These are phyloP conservation scores for Labrus mixtus DNA, from an alignment of 2,113 vertebrate genomes.

Conservation along the genomic window DNA sequence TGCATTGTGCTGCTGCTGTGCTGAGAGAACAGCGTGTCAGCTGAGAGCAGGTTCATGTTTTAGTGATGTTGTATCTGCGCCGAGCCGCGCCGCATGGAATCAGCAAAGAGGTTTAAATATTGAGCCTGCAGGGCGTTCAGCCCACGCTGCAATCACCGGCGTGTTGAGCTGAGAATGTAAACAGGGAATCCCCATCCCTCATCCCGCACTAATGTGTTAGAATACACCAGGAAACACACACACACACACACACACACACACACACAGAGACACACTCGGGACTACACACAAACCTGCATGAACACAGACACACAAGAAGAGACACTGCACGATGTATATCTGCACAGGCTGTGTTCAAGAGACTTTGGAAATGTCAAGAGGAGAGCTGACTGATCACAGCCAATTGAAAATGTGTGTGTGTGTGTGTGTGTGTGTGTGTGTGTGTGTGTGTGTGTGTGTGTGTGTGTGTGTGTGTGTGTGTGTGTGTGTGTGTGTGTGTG, in stretches of 20 bases:
- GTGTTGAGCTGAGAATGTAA: constrained; percentile 70
- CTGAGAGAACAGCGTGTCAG: constrained; percentile 3
- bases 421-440: not conserved
- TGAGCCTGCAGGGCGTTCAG: constrained; percentile 50
- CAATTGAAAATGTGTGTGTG: too few relatives aligned
- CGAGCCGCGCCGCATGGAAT: constrained; percentile 31
- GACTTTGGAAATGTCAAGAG: too few relatives aligned
- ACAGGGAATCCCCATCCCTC: constrained; percentile 81
- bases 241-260: constrained; percentile 30
- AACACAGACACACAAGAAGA: too few relatives aligned
- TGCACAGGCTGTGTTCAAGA: too few relatives aligned
- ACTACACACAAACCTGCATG: constrained; percentile 27
- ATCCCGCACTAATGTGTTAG: constrained; percentile 49
- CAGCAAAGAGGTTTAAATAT: constrained; percentile 56
- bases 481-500: constrained; percentile 5
- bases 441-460: too few relatives aligned
- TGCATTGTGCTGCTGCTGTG: not conserved
- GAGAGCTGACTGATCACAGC: too few relatives aligned
- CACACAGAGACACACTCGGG: too few relatives aligned
- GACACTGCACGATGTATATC: too few relatives aligned
- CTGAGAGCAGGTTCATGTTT: constrained; percentile 12
- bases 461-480: too few relatives aligned
- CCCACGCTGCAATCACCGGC: constrained; percentile 55
- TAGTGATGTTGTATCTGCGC: constrained; percentile 29
- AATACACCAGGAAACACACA: constrained; percentile 37